These are phyloP conservation scores for Anthopleura xanthogrammica DNA, from an alignment of 92 coral and sea anemone genomes.

Conservation along the genomic window DNA sequence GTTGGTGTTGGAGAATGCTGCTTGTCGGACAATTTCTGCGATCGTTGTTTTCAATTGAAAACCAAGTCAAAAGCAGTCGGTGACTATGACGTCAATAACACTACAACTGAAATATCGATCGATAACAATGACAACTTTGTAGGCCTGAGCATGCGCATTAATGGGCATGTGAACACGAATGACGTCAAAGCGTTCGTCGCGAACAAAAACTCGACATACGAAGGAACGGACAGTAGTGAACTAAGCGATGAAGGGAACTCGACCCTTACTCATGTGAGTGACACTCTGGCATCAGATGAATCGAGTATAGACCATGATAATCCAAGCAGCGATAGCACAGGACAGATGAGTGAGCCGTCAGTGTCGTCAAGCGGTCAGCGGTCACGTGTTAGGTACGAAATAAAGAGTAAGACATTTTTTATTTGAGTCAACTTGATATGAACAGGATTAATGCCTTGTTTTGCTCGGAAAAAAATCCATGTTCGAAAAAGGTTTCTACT, in stretches of 20 bases:
- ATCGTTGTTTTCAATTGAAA: conserved; percentile 78
- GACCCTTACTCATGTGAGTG: conserved; percentile 42
- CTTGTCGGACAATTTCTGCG: conserved; percentile 84
- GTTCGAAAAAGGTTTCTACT: neutral
- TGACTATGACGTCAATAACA: conserved; percentile 53
- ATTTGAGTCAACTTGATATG: neutral
- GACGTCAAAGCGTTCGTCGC: conserved; percentile 39
- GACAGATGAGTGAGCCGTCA: conserved; percentile 74
- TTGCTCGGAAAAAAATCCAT: neutral
- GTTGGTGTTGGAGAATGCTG: conserved; percentile 95
- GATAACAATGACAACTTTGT: conserved; percentile 45
- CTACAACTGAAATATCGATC: neutral
- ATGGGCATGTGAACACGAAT: conserved; percentile 25
- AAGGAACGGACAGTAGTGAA: conserved; percentile 27
- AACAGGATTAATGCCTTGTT: neutral
- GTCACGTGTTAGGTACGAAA: conserved; percentile 71
- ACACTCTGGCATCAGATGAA: conserved; percentile 67
- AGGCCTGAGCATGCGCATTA: conserved; percentile 31
- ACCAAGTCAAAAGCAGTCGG: conserved; percentile 86
- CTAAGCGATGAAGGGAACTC: conserved; percentile 15
- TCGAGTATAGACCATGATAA: conserved; percentile 79
- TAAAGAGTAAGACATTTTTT: neutral
- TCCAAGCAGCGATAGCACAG: conserved; percentile 82
- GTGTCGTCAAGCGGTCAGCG: conserved; percentile 50
- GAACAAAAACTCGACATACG: conserved; percentile 36